Evolutionary conservation across 2,113 vertebrate genomes (phyloP).

Genomic region (Otocyon megalotis): DNA sequence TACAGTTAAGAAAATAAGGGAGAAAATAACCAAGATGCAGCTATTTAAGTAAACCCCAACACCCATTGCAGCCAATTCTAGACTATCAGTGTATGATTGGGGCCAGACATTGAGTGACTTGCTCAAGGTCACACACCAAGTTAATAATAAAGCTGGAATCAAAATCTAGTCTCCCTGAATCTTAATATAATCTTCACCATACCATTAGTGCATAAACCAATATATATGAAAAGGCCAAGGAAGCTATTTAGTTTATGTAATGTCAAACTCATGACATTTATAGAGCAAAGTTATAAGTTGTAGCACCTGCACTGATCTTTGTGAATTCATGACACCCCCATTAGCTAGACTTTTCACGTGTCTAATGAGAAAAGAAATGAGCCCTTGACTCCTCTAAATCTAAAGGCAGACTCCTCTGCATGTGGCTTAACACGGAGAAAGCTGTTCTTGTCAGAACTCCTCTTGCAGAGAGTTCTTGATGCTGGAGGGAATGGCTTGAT

Average conservation of each 20-base stretch:
- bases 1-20: not conserved
- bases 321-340: not conserved
- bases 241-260: not conserved
- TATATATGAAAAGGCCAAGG: not conserved
- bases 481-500: not conserved
- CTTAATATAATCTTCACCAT: not conserved
- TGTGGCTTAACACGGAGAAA: not conserved
- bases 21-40: not conserved
- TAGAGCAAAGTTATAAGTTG: not conserved
- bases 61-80: not conserved
- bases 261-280: not conserved
- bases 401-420: too few species aligned
- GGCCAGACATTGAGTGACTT: not conserved
- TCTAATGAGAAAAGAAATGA: not conserved
- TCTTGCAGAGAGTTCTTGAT: not conserved
- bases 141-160: slow-evolving; percentile 8
- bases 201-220: not conserved
- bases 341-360: not conserved
- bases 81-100: not conserved
- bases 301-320: not conserved
- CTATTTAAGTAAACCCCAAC: not conserved
- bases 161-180: not conserved
- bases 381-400: not conserved
- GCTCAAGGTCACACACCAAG: slow-evolving; percentile 3
- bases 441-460: not conserved